Base-by-base conservation (phyloP, 2,797 vertebrate species). In the Staurois parvus region DNA sequence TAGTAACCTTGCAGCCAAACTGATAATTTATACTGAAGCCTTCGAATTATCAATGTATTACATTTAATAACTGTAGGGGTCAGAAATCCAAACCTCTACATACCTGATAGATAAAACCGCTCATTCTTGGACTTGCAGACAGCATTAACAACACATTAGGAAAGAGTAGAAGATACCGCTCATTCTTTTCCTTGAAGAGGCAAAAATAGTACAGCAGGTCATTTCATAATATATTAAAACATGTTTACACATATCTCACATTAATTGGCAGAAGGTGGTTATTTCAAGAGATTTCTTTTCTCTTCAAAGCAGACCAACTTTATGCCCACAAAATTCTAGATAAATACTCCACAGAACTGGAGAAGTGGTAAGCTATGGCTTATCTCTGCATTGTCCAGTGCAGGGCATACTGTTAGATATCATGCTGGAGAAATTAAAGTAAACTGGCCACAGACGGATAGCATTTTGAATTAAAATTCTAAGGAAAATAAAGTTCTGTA, bases 61-160 rank as follows among this genome's bases (percentile, higher is more conserved):
- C 4, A 59, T 24, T 59, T 24, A 59, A 24, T 24, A 24, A n/a
- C 21, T 9, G 1, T 59, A 24, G n/a, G 21, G 52, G 52, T 7
- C 24, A 59, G 21, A 59, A 59, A 24, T 59, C 24, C 21, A 59
- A 59, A n/a, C 52, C 52, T 59, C 52, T 59, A 66, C 64, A 93
- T 90, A 99, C 98, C 97, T 99, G 98, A 92, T 98, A 99, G 88
- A 99, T 99, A 92, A 99, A 99, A 28, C 97, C 97, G 81, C 98
- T 99, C 98, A 99, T 99, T 90, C 98, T 95, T 52, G 98, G 97
- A 88, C 98, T 99, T 88, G 98, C 97, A 87, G 98, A 99, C 89
- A 99, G 88, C 96, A 99, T 96, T 40, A 99, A 95, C 87, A 99
- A 95, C 87, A 97, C 94, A 78, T 97, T 97, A 81, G 98, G 97